phyloP scores from a whole-genome alignment of 1,140 invertebrate species.

The Chionoecetes opilio region DNA sequence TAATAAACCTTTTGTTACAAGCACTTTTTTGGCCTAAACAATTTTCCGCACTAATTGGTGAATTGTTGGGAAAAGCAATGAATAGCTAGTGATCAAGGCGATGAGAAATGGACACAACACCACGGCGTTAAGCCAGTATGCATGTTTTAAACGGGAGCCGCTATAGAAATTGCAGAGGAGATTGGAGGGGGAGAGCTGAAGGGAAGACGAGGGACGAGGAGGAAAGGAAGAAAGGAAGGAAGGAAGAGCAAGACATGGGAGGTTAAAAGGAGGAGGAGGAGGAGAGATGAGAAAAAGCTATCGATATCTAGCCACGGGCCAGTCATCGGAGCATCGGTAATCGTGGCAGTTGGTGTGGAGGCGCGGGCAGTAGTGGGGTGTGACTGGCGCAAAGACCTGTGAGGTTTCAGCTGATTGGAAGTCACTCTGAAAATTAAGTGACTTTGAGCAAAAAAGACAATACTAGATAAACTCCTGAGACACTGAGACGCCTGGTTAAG shows the following conservation, averaged over 20 bases:
- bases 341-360: neutral
- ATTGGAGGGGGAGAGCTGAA: neutral
- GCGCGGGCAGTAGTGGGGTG: neutral
- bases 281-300: neutral
- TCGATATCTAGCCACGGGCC: neutral
- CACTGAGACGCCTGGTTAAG: neutral
- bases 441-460: neutral
- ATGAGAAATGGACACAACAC: no score
- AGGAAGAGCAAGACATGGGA: neutral
- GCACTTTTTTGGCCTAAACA: no score
- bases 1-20: no score
- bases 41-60: no score
- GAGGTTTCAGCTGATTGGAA: neutral
- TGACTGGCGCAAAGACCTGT: neutral
- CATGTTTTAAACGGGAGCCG: no score
- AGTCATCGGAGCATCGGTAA: neutral
- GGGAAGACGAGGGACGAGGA: no score
- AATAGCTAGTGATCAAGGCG: no score
- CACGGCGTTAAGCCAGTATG: no score
- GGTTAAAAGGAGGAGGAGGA: neutral
- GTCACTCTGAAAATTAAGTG: neutral
- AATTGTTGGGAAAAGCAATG: no score
- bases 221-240: neutral
- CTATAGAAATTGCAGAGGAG: neutral
- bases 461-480: neutral